Evolutionary conservation across 2,797 vertebrate species (phyloP).

Genomic region (Yasuhikotakia modesta): DNA sequence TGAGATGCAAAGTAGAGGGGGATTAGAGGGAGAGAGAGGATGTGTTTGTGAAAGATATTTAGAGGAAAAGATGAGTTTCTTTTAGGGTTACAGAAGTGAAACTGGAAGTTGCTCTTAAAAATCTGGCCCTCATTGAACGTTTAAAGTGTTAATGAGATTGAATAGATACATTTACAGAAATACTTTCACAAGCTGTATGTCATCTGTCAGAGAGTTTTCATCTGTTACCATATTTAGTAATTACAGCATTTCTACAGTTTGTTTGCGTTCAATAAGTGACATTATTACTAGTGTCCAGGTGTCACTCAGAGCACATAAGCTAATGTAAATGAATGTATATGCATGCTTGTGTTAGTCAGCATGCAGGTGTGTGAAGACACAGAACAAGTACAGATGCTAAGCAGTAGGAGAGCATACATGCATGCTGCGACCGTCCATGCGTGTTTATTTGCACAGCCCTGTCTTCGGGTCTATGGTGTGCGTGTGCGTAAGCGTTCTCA

Average conservation of each 20-base stretch:
- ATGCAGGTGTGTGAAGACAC: not conserved
- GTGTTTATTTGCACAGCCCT: not conserved
- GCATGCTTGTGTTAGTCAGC: not conserved
- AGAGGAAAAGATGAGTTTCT: conserved; percentile 69
- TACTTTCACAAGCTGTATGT: conserved; percentile 35
- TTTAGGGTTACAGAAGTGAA: conserved; percentile 68
- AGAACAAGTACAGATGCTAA: conserved; percentile 29
- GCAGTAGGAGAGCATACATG: conserved; percentile 2
- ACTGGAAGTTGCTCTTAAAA: conserved; percentile 60
- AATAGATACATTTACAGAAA: conserved; percentile 54
- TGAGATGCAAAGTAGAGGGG: conserved; percentile 85
- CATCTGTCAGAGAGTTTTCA: conserved; percentile 29
- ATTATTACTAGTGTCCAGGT: conserved; percentile 54
- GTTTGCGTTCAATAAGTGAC: conserved; percentile 57
- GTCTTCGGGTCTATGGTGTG: conserved; percentile 25
- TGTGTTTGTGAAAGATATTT: conserved; percentile 55
- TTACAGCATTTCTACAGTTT: conserved; percentile 35
- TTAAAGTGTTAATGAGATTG: conserved; percentile 64
- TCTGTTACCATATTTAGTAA: conserved; percentile 27
- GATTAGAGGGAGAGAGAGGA: conserved; percentile 73
- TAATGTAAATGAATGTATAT: not conserved
- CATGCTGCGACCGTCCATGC: not conserved
- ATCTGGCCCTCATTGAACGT: conserved; percentile 51
- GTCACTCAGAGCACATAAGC: conserved; percentile 14
- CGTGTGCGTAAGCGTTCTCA: conserved; percentile 43